Base-by-base conservation (phyloP, 1,140 invertebrate species). In the Rhysida immarginata region DNA sequence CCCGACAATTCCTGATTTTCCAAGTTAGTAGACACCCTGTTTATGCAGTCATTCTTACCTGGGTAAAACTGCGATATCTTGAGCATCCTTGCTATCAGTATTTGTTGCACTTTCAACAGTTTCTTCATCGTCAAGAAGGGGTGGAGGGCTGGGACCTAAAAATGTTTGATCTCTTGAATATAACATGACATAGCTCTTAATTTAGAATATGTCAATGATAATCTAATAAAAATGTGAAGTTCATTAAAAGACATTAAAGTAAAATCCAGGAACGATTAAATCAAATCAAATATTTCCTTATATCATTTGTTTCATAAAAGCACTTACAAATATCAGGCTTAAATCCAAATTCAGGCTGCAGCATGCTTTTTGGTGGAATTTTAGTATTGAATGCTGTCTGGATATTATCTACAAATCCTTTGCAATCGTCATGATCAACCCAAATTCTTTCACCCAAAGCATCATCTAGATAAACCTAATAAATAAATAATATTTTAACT, bases 371-470 rank as follows among this genome's bases (percentile, higher is more conserved):
- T 2, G 70, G 65, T 0, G 87, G 85, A 44, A 80, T 69, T 59
- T 84, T 83, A 0, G 92, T 96, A 50, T 81, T 82, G 68, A 96
- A 92, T 11, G 87, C 88, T 0, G 84, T 86, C 42, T 83, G 71
- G 55, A 98, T 86, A 69, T 96, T 97, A 60, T 95, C 90, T 0
- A 94, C 85, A 73, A 96, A 88, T 26, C 81, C 81, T 67, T 87
- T 85, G 69, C 91, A 96, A 68, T 91, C 85, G 11, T 88, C 80
- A 62, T 85, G 81, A 66, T 96, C 93, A 5, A 96, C 86, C 91
- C 93, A 97, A 53, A 86, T 76, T 51, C 92, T 72, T 63, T 97
- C 93, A 50, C 87, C 87, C 0, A 93, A 68, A 2, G 91, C 87
- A 75, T 98, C 94, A 65, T 98, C 93, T 54, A 96, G 81, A 67